Base-by-base conservation (phyloP, 2,113 vertebrate genomes). In the Microtus oregoni region DNA sequence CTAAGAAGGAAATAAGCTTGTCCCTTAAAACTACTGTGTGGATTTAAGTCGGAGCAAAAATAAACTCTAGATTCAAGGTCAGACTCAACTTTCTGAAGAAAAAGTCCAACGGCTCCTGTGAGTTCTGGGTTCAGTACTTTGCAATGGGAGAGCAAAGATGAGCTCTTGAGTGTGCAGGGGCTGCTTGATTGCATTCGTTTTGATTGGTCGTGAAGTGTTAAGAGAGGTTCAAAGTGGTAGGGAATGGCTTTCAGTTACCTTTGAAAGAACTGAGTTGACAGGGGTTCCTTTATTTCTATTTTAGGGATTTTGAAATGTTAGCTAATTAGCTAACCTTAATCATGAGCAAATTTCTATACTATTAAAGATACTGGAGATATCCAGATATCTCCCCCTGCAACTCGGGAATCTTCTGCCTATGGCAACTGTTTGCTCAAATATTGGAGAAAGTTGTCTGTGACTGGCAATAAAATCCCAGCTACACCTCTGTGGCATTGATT, bases 1-100 rank as follows among this genome's bases (percentile, higher is more conserved):
- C 70, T 81, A 91, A 94, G 65, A 91, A 91, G 91, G 95, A 94
- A 94, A 86, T 91, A 94, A 93, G 88, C 89, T 41, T 85, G 75
- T 92, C 52, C 30, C 41, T 82, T 55, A 88, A 11, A 83, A 90
- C 89, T 82, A 95, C 41, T 41, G 81, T 89, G n/a, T 73, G 41
- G 67, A 89, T 32, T 94, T 70, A 32, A 32, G n/a, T 76, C 35
- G 20, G n/a, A 87, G 35, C 68, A 58, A 88, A 96, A 89, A 70
- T 67, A 96, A 96, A 94, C 24, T n/a, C 58, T 32, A 26, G 22
- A 35, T 70, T 89, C 61, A 94, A 92, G 77, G 67, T 82, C 72
- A 97, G 77, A 19, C 41, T 26, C 3, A 58, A 30, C 35, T n/a
- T 65, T 82, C 58, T 41, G 24, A 35, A 86, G n/a, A 68, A 72